A percentile compares a stretch with the other conserved stretches of the same genome.
Conservation (phyloP, 2,797 vertebrate species). For the Pristis pectinata region DNA sequence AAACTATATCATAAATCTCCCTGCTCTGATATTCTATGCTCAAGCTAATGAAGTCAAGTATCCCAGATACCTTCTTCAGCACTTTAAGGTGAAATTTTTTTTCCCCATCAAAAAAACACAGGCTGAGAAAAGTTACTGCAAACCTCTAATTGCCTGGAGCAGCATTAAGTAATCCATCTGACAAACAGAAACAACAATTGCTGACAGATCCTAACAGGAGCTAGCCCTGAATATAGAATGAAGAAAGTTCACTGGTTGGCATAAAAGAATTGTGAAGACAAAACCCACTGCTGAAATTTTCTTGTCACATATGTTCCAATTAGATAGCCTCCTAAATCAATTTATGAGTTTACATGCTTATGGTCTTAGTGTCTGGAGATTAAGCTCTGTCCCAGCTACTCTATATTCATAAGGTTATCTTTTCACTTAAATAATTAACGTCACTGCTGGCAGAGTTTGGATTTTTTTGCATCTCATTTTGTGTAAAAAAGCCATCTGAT, state of each 20-base stretch:
- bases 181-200: background rate
- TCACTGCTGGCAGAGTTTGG: background rate
- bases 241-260: background rate
- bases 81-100: too few species aligned
- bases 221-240: too few species aligned
- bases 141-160: background rate
- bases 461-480: constrained; percentile 10
- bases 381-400: background rate
- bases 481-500: background rate
- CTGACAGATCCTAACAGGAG: background rate
- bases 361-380: background rate
- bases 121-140: background rate
- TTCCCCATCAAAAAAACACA: background rate
- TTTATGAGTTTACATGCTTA: background rate
- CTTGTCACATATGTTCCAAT: background rate
- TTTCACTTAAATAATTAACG: constrained; percentile 6
- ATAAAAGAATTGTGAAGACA: background rate
- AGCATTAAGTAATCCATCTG: background rate
- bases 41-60: too few species aligned
- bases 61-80: too few species aligned
- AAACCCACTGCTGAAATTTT: background rate
- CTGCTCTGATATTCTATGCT: too few species aligned
- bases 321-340: background rate
- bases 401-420: background rate
- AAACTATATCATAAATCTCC: too few species aligned